Percentiles rank a stretch among this genome's conserved stretches.
phyloP scores from a whole-genome alignment of 2,113 vertebrate genomes.

The Syngnathus typhle region DNA sequence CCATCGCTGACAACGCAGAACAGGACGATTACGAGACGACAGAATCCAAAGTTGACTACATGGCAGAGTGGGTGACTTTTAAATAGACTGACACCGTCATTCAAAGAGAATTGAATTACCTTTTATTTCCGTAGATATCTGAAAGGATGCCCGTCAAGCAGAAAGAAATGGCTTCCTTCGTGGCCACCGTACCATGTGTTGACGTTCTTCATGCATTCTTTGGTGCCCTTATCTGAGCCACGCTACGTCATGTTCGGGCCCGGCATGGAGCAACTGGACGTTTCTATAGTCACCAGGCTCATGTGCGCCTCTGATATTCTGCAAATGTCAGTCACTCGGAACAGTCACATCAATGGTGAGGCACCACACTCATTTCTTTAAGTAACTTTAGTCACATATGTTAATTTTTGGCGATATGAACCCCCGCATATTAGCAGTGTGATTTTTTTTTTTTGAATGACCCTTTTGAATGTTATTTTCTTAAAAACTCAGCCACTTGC shows the following conservation, averaged over 20 bases:
- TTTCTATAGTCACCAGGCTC: conserved; percentile 83
- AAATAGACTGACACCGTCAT: background rate
- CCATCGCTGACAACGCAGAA: conserved; percentile 57
- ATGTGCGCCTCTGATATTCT: conserved; percentile 81
- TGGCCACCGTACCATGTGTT: conserved; percentile 70
- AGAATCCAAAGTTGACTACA: conserved; percentile 73
- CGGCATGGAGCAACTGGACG: conserved; percentile 86
- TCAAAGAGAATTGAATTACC: background rate
- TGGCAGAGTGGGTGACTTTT: conserved; percentile 77
- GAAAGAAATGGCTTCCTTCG: conserved; percentile 70
- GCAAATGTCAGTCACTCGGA: conserved; percentile 75
- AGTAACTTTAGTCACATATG: background rate
- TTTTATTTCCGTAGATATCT: conserved; percentile 75
- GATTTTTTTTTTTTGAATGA: too few relatives aligned
- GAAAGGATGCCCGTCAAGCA: conserved; percentile 77
- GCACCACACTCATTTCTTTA: background rate
- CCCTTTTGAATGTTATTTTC: too few relatives aligned
- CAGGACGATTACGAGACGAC: conserved; percentile 22
- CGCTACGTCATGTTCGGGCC: conserved; percentile 93
- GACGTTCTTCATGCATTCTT: conserved; percentile 80
- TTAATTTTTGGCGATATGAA: background rate
- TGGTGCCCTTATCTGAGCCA: conserved; percentile 79
- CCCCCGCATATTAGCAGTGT: background rate
- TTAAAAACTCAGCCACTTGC: too few relatives aligned
- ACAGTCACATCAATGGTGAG: conserved; percentile 84